Evolutionary conservation across 1,140 invertebrate species (phyloP).

Genomic region (Nylanderia fulva): DNA sequence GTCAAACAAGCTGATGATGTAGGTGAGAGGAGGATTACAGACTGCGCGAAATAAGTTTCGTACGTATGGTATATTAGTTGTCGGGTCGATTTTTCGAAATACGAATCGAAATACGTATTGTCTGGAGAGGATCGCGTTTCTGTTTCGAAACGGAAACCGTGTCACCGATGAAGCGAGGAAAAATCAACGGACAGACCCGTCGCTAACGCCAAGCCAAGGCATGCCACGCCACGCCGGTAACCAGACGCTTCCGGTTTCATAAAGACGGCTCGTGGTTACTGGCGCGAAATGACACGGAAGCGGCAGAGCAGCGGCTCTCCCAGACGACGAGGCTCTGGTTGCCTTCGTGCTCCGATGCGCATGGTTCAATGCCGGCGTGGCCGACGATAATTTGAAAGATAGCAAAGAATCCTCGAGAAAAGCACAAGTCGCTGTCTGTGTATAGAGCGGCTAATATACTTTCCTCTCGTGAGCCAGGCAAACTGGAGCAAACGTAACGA

Average conservation of each 20-base stretch:
- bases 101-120: conserved; percentile 17
- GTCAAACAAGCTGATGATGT: not conserved
- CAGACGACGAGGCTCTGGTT: conserved; percentile 47
- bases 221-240: conserved; percentile 48
- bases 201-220: conserved; percentile 19
- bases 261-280: conserved; percentile 67
- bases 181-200: conserved; percentile 47
- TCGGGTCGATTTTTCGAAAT: conserved; percentile 38
- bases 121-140: conserved; percentile 42
- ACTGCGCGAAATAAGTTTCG: conserved; percentile 1
- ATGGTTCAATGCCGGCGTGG: conserved; percentile 62
- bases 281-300: conserved; percentile 75
- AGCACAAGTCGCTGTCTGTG: not conserved
- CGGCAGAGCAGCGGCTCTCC: conserved; percentile 62
- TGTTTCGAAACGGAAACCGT: conserved; percentile 12
- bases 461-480: conserved; percentile 6
- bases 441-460: conserved; percentile 25
- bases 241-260: conserved; percentile 72
- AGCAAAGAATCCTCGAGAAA: conserved; percentile 52
- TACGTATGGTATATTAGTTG: not conserved
- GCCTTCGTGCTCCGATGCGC: conserved; percentile 67
- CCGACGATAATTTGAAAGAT: conserved; percentile 65
- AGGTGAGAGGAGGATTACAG: not conserved
- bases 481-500: conserved; percentile 13
- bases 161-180: conserved; percentile 55